Conservation (phyloP, 2,888 invertebrate genomes). For the Luffia ferchaultella region DNA sequence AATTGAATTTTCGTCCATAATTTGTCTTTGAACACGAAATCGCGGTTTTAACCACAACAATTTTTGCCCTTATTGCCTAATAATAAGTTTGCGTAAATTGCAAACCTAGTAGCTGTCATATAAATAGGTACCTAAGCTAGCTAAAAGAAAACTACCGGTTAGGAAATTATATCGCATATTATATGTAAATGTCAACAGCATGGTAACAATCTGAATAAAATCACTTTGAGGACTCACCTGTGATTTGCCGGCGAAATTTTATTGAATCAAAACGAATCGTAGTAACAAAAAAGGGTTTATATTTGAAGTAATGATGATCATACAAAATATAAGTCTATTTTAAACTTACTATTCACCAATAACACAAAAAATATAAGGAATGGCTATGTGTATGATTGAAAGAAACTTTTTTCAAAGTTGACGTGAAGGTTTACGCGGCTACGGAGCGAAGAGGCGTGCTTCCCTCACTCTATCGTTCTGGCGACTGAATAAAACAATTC, state of each 20-base stretch:
- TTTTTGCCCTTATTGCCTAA: slow-evolving; percentile 17
- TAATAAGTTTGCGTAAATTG: slow-evolving; percentile 4
- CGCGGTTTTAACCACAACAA: slow-evolving; percentile 33
- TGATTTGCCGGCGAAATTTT: neutral
- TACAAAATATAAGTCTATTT: too few relatives aligned
- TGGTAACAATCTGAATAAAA: neutral
- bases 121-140: neutral
- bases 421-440: slow-evolving; percentile 50
- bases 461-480: slow-evolving; percentile 37
- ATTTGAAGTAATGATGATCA: too few relatives aligned
- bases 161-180: slow-evolving; percentile 5
- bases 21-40: slow-evolving; percentile 20
- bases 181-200: slow-evolving; percentile 3
- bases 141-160: slow-evolving; percentile 7
- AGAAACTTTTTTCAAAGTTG: slow-evolving; percentile 27
- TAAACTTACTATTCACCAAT: too few relatives aligned
- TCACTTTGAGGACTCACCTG: neutral
- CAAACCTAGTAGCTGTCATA: neutral
- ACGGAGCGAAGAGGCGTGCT: slow-evolving; percentile 39
- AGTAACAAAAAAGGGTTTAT: neutral
- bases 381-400: neutral
- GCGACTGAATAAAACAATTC: slow-evolving; percentile 38
- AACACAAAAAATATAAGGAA: neutral
- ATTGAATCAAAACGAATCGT: neutral
- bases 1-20: slow-evolving; percentile 26